phyloP scores from a whole-genome alignment of 1,140 invertebrate species.

The Pseudomyrmex gracilis region DNA sequence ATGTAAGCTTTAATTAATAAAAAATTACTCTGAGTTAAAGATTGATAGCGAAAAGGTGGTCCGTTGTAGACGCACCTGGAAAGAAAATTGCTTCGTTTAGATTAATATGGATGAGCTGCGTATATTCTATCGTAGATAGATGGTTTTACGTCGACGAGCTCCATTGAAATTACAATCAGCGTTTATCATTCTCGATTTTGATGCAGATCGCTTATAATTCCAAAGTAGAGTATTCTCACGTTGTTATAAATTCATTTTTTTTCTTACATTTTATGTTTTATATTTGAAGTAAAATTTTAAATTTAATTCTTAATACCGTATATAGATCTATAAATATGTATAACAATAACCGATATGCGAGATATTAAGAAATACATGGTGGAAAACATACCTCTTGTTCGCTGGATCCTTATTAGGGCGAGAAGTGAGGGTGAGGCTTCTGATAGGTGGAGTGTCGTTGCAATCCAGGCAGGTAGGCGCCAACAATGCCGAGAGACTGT shows the following conservation, averaged over 20 bases:
- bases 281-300: not conserved
- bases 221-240: conserved; percentile 72
- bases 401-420: conserved; percentile 70
- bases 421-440: conserved; percentile 70
- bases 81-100: conserved; percentile 66
- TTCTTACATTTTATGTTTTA: not conserved
- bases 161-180: conserved; percentile 74
- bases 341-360: not conserved
- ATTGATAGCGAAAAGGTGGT: conserved; percentile 64
- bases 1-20: conserved; percentile 42
- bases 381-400: conserved; percentile 53
- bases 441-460: conserved; percentile 69
- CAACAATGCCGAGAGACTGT: conserved; percentile 74
- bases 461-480: conserved; percentile 74
- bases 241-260: conserved; percentile 61
- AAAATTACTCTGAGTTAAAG: conserved; percentile 14
- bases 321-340: not conserved
- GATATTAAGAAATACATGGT: conserved; percentile 5
- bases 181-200: conserved; percentile 43
- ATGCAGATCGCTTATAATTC: conserved; percentile 11
- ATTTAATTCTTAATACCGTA: not conserved
- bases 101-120: conserved; percentile 74
- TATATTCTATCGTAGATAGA: conserved; percentile 53
- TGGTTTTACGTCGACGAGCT: conserved; percentile 61
- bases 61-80: conserved; percentile 68